A percentile compares a stretch with the other conserved stretches of the same genome.
Conservation (phyloP, 2,113 vertebrate species). For the Cisticola juncidis region DNA sequence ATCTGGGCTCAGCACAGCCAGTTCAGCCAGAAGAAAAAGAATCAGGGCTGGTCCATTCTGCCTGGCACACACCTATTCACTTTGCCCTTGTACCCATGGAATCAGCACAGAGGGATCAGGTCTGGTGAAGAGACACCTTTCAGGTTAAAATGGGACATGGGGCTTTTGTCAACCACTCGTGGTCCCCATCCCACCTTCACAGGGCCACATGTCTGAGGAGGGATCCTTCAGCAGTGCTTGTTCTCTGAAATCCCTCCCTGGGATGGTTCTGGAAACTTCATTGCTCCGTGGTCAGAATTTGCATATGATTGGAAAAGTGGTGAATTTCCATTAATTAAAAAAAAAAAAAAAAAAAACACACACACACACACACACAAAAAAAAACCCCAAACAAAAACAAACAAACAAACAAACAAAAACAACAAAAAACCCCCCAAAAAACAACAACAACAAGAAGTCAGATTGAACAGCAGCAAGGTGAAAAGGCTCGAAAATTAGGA, state of each 20-base stretch:
- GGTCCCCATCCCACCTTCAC: accelerated
- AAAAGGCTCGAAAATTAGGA: not conserved
- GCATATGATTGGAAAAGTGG: not conserved
- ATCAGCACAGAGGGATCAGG: not conserved
- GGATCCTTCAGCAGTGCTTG: not conserved
- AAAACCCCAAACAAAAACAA: too few species aligned
- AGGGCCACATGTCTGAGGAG: accelerated
- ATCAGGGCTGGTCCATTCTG: not conserved
- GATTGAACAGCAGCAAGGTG: not conserved
- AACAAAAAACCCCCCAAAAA: too few species aligned
- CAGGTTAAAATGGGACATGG: not conserved
- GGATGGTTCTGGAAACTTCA: not conserved
- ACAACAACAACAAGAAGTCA: not conserved
- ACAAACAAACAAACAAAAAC: not conserved
- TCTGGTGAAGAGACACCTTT: not conserved
- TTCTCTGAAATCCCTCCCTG: not conserved
- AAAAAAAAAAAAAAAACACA: not conserved
- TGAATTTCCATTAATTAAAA: not conserved
- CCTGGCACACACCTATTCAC: accelerated
- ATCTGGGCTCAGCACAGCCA: not conserved
- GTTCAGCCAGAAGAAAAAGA: not conserved
- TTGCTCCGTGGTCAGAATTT: not conserved
- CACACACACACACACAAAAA: too few species aligned
- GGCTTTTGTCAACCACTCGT: accelerated
- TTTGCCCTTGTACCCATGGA: not conserved